phyloP scores from a whole-genome alignment of 2,888 invertebrate genomes.

The Luffia ferchaultella region DNA sequence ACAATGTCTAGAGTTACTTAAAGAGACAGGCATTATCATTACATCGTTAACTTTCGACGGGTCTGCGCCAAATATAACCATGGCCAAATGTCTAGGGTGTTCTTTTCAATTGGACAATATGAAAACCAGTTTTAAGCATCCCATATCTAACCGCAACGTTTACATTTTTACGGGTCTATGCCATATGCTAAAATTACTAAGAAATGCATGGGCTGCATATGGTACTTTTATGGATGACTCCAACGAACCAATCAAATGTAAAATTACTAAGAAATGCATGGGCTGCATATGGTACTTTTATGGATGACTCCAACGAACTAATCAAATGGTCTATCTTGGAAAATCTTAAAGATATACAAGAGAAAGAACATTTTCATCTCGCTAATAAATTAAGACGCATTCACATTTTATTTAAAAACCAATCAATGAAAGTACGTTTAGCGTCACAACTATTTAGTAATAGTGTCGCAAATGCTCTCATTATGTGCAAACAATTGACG shows the following conservation, averaged over 20 bases:
- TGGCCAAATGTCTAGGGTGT: constrained; percentile 16
- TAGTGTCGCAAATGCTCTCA: constrained; percentile 8
- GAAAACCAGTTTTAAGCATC: constrained; percentile 7
- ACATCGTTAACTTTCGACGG: constrained; percentile 18
- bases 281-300: no score
- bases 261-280: no score
- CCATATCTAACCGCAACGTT: constrained; percentile 6
- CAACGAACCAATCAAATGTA: constrained; percentile 3
- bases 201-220: constrained; percentile 12
- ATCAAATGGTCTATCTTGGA: constrained; percentile 7
- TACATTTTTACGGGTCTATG: constrained; percentile 11
- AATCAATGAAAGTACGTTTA: constrained; percentile 7
- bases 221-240: constrained; percentile 8
- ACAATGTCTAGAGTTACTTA: constrained; percentile 13
- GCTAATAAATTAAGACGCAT: constrained; percentile 9
- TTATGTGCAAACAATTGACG: constrained; percentile 4
- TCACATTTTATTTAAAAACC: constrained; percentile 4
- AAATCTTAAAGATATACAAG: constrained; percentile 8
- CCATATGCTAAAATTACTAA: constrained; percentile 15
- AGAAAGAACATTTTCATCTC: constrained; percentile 9
- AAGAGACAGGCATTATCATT: constrained; percentile 12
- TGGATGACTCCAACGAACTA: no score
- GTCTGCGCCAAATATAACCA: constrained; percentile 14
- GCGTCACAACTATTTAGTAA: constrained; percentile 10
- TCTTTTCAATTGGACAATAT: background rate